phyloP scores from a whole-genome alignment of 2,888 invertebrate species.

The Hedychridium roseum region DNA sequence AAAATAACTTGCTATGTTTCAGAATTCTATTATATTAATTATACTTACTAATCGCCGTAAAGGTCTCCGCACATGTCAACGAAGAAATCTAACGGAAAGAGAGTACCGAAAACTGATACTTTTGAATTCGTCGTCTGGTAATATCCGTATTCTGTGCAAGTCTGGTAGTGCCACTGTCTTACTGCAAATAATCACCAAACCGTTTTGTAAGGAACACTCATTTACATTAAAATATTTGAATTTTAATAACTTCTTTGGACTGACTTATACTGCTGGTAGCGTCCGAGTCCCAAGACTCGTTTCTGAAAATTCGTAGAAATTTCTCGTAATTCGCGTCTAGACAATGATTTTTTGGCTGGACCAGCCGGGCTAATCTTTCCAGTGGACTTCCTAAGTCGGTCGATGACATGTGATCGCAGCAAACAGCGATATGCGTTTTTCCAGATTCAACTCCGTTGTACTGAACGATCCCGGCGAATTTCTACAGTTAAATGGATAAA shows the following conservation, averaged over 20 bases:
- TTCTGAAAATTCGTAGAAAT: conserved; percentile 24
- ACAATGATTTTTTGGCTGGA: conserved; percentile 15
- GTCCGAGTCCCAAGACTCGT: conserved; percentile 26
- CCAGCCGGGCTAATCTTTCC: conserved; percentile 36
- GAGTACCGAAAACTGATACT: conserved; percentile 71
- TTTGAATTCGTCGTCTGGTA: conserved; percentile 76
- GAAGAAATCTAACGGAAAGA: conserved; percentile 66
- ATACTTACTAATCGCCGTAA: conserved; percentile 62
- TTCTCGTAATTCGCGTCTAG: conserved; percentile 28
- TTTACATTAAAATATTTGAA: neutral
- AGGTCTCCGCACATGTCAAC: conserved; percentile 62
- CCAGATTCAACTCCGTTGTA: conserved; percentile 32
- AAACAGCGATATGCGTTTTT: conserved; percentile 27
- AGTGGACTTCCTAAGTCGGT: conserved; percentile 34
- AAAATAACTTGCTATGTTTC: too few relatives aligned
- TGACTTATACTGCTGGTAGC: conserved; percentile 20
- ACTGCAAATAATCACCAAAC: conserved; percentile 61
- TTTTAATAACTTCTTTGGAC: too few relatives aligned
- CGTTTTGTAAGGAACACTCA: neutral
- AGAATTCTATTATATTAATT: neutral
- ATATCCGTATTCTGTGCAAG: conserved; percentile 87
- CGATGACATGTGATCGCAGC: conserved; percentile 43
- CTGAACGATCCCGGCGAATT: conserved; percentile 48
- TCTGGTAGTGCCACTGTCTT: conserved; percentile 84
- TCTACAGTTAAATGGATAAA: conserved; percentile 22